Evolutionary conservation across 53 echinoderm and acorn worm species (phyloP).

Genomic region (Pentamera pediparva): DNA sequence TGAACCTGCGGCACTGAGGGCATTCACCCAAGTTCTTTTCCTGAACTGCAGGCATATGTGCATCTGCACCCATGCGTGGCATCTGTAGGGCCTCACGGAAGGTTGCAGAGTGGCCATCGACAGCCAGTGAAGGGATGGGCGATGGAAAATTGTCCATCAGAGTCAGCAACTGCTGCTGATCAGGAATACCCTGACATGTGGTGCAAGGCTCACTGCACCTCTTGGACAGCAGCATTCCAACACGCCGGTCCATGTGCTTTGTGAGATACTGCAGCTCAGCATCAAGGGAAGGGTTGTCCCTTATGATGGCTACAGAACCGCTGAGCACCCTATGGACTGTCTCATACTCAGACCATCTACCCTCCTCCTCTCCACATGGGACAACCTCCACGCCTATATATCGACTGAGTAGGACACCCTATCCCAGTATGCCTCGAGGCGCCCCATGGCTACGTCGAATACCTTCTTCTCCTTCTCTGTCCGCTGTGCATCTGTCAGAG

Average conservation of each 20-base stretch:
- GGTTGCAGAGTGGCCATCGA: slow-evolving; percentile 30
- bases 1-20: background rate
- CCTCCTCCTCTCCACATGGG: background rate
- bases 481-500: background rate
- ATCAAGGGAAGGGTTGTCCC: background rate
- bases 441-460: background rate
- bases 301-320: background rate
- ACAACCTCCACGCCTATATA: background rate
- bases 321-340: background rate
- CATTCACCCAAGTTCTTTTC: slow-evolving; percentile 20
- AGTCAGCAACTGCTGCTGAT: background rate
- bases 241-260: slow-evolving; percentile 1
- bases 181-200: background rate
- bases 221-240: background rate
- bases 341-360: background rate
- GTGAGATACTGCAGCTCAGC: background rate
- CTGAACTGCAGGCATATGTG: slow-evolving; percentile 23
- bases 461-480: background rate
- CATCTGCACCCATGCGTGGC: slow-evolving; percentile 3
- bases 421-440: background rate
- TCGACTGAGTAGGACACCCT: background rate
- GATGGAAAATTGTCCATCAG: background rate
- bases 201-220: background rate
- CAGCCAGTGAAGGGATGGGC: slow-evolving; percentile 12
- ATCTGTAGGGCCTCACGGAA: slow-evolving; percentile 15